Percentiles rank a stretch among this genome's conserved stretches.
Evolutionary conservation across 2,888 invertebrate genomes (phyloP).

Genomic region (Aphidoletes aphidimyza): DNA sequence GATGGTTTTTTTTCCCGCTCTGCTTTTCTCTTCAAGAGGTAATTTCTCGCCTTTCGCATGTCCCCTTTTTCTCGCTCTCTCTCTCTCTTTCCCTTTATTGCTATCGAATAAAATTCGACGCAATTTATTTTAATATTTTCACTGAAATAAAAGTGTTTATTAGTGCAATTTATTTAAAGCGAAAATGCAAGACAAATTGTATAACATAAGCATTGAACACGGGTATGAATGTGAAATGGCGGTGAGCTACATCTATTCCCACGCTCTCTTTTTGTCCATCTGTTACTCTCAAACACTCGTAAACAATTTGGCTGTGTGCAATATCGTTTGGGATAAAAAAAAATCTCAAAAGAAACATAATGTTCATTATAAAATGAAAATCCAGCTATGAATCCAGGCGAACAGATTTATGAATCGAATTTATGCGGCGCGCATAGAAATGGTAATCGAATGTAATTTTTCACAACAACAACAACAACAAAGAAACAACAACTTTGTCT

Average conservation of each 20-base stretch:
- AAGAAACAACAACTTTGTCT: too few species aligned
- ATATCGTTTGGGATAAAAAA: constrained; percentile 6
- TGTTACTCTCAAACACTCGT: neutral
- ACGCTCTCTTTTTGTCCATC: too few species aligned
- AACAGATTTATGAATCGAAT: neutral
- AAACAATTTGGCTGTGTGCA: constrained; percentile 8
- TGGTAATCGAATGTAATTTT: neutral
- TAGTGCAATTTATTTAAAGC: neutral
- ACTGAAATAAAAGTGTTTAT: constrained; percentile 31
- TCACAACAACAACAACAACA: too few species aligned
- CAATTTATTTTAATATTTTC: constrained; percentile 36
- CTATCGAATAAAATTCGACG: neutral
- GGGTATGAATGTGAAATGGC: neutral
- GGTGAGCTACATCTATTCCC: too few species aligned
- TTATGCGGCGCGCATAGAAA: neutral
- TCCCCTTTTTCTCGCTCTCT: too few species aligned
- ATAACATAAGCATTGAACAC: constrained; percentile 11
- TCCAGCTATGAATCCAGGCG: neutral
- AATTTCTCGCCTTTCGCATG: neutral
- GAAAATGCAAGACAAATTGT: constrained; percentile 3
- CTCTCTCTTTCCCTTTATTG: neutral
- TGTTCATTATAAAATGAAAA: constrained; percentile 29
- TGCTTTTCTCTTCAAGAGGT: too few species aligned
- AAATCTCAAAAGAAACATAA: neutral
- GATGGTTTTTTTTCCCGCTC: too few species aligned